These are phyloP conservation scores for Solenopsis invicta DNA, from an alignment of 1,140 invertebrate species.

Conservation along the genomic window DNA sequence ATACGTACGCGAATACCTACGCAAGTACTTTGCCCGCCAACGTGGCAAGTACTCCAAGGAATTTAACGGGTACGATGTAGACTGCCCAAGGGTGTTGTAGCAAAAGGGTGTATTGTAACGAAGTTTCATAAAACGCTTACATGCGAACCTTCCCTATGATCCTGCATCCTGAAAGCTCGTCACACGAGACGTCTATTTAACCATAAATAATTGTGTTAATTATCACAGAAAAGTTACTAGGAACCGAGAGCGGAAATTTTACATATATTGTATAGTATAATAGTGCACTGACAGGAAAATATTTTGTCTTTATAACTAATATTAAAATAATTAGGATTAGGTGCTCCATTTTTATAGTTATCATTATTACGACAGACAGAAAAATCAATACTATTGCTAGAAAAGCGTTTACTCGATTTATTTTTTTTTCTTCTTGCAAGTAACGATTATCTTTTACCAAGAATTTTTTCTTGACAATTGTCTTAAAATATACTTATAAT, in stretches of 20 bases:
- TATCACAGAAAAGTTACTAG: background rate
- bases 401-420: too few species aligned
- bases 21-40: background rate
- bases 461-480: too few species aligned
- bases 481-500: too few species aligned
- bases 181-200: background rate
- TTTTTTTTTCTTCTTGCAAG: too few species aligned
- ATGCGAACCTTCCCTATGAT: background rate
- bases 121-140: constrained; percentile 39
- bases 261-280: too few species aligned
- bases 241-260: background rate
- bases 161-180: background rate
- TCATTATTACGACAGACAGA: too few species aligned
- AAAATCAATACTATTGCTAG: too few species aligned
- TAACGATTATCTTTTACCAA: too few species aligned
- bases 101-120: constrained; percentile 18
- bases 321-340: too few species aligned
- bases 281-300: too few species aligned
- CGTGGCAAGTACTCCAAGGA: constrained; percentile 28
- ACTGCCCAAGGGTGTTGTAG: constrained; percentile 12
- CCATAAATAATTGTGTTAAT: background rate
- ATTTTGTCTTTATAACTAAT: too few species aligned
- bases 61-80: constrained; percentile 33
- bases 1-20: constrained; percentile 8
- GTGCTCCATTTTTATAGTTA: too few species aligned